Evolutionary conservation across 2,113 vertebrate species (phyloP).

Genomic region (Rhipidura dahli): DNA sequence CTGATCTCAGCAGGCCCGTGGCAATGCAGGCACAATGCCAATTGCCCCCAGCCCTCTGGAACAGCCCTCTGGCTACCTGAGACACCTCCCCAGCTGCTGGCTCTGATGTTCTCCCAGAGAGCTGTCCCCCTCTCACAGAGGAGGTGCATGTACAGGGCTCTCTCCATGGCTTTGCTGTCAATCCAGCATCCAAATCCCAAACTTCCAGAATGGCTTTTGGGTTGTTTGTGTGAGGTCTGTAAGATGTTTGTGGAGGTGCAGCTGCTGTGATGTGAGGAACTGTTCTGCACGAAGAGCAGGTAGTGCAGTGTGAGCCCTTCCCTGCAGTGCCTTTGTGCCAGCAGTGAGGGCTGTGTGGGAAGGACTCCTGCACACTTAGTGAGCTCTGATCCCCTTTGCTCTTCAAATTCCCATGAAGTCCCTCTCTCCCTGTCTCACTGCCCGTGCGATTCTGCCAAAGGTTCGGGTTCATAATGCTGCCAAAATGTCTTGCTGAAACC

Average conservation of each 20-base stretch:
- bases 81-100: background rate
- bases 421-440: background rate
- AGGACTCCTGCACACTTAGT: background rate
- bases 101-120: fast-evolving
- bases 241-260: background rate
- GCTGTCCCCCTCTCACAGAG: fast-evolving
- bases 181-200: background rate
- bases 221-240: background rate
- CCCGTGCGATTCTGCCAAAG: background rate
- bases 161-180: background rate
- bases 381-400: background rate
- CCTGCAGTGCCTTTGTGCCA: background rate
- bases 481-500: constrained; percentile 10
- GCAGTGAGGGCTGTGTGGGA: fast-evolving
- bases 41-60: background rate
- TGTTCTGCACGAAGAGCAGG: background rate
- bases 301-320: background rate
- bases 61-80: background rate
- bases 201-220: background rate
- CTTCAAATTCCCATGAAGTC: background rate
- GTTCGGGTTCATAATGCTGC: background rate
- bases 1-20: background rate
- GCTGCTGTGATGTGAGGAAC: background rate
- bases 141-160: fast-evolving
- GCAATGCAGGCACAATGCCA: background rate